phyloP scores from a whole-genome alignment of 2,797 vertebrate genomes.

The Sebastiscus tertius region DNA sequence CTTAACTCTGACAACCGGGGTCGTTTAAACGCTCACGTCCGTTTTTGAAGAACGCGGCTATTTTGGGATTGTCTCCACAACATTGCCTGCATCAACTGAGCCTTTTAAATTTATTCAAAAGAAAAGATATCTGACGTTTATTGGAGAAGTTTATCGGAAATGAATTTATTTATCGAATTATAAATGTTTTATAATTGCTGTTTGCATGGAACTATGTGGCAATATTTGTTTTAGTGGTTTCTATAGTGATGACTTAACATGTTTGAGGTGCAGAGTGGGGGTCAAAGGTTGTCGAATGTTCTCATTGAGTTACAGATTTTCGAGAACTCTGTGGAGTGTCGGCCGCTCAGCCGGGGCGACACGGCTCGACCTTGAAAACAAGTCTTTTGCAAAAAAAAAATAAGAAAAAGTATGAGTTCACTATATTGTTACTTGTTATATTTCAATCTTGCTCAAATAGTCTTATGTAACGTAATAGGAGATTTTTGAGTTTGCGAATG shows the following conservation, averaged over 20 bases:
- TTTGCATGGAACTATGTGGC: conserved; percentile 85
- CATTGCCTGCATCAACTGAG: conserved; percentile 87
- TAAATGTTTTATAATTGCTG: conserved; percentile 83
- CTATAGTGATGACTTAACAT: conserved; percentile 76
- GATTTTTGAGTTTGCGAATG: conserved; percentile 69
- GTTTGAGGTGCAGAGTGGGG: conserved; percentile 60
- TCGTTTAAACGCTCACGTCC: conserved; percentile 27
- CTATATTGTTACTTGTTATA: conserved; percentile 78
- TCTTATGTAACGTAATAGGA: conserved; percentile 72
- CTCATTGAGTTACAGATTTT: conserved; percentile 21
- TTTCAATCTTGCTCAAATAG: conserved; percentile 78
- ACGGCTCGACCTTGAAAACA: conserved; percentile 61
- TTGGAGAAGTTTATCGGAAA: conserved; percentile 72
- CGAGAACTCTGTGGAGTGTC: conserved; percentile 31
- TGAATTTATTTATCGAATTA: conserved; percentile 75
- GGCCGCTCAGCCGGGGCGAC: neutral
- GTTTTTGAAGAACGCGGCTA: conserved; percentile 59
- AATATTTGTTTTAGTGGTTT: conserved; percentile 83
- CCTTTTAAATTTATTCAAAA: conserved; percentile 77
- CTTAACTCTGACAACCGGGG: conserved; percentile 34
- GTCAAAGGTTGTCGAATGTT: conserved; percentile 26
- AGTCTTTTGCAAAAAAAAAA: conserved; percentile 68
- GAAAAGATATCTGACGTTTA: conserved; percentile 68
- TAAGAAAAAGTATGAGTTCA: conserved; percentile 67
- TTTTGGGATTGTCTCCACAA: conserved; percentile 68